Percentiles rank a stretch among this genome's conserved stretches.
Conservation (phyloP, 2,888 invertebrate genomes). For the Spilarctia lutea region DNA sequence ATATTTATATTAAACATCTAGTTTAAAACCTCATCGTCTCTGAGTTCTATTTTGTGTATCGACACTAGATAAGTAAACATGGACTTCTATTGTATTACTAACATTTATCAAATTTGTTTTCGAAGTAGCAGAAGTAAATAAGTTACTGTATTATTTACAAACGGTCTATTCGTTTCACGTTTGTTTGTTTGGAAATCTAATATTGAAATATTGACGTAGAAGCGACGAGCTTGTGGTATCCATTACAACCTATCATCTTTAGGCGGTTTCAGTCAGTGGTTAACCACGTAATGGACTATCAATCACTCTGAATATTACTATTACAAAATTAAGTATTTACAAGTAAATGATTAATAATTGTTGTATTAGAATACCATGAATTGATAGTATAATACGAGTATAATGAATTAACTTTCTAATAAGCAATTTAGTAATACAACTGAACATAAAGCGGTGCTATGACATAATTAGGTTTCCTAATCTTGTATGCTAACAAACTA, state of each 20-base stretch:
- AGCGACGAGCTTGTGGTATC: conserved; percentile 44
- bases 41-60: background rate
- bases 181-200: conserved; percentile 40
- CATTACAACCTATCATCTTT: conserved; percentile 57
- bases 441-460: background rate
- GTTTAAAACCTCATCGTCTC: background rate
- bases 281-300: conserved; percentile 8
- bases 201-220: conserved; percentile 57
- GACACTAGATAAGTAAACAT: background rate
- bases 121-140: conserved; percentile 21
- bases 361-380: background rate
- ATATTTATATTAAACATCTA: background rate
- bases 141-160: conserved; percentile 46
- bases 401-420: background rate
- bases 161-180: conserved; percentile 18
- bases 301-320: background rate
- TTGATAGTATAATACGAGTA: background rate
- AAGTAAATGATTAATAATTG: background rate
- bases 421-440: background rate
- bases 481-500: background rate
- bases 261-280: conserved; percentile 54
- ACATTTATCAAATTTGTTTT: conserved; percentile 28
- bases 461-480: background rate
- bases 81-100: conserved; percentile 20
- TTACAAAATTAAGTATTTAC: background rate